Evolutionary conservation across 2,113 vertebrate genomes (phyloP).

Genomic region (Taurulus bubalis): DNA sequence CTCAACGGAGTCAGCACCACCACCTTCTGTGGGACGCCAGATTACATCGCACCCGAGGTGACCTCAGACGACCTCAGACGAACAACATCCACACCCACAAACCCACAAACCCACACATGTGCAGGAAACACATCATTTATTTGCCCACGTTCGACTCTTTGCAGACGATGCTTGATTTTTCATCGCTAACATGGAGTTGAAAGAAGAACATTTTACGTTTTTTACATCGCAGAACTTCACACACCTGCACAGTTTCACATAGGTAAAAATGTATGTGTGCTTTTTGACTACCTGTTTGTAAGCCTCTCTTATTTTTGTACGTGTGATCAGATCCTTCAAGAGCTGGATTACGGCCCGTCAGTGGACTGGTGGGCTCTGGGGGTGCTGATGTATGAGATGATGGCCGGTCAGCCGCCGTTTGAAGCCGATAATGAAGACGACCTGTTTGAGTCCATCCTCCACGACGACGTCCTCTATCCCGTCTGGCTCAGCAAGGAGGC

Average conservation of each 20-base stretch:
- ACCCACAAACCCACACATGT: background rate
- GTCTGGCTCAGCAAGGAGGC: slow-evolving; percentile 98
- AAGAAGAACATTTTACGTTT: background rate
- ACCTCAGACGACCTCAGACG: background rate
- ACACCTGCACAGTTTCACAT: background rate
- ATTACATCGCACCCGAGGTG: slow-evolving; percentile 98
- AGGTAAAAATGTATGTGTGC: background rate
- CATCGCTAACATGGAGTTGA: background rate
- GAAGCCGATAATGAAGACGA: slow-evolving; percentile 95
- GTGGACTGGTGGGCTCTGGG: slow-evolving; percentile 99
- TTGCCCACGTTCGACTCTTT: background rate
- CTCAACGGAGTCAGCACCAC: slow-evolving; percentile 94
- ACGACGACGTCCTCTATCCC: slow-evolving; percentile 93
- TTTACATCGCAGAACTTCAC: background rate
- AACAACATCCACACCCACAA: background rate
- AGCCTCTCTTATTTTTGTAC: background rate
- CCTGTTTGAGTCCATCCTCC: slow-evolving; percentile 95
- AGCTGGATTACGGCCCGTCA: slow-evolving; percentile 92
- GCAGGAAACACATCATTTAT: background rate
- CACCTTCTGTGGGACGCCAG: slow-evolving; percentile 97
- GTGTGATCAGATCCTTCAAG: slow-evolving; percentile 89
- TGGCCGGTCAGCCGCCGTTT: slow-evolving; percentile 95
- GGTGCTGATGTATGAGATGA: slow-evolving; percentile 98
- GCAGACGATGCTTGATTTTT: slow-evolving; percentile 12
- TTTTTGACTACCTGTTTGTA: background rate